Evolutionary conservation across 2,888 invertebrate genomes (phyloP).

Genomic region (Odontothrips loti): DNA sequence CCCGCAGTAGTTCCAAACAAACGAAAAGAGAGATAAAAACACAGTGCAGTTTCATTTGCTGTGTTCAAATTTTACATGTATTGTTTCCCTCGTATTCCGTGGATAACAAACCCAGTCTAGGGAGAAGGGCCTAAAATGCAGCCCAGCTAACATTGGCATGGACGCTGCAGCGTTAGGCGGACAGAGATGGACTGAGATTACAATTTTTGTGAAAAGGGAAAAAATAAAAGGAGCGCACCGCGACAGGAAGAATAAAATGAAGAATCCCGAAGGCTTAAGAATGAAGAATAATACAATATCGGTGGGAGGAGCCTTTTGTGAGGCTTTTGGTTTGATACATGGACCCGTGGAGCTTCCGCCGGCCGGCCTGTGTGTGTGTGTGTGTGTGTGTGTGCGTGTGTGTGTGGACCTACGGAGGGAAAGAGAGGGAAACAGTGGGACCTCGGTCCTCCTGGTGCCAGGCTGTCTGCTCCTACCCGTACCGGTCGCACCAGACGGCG

Average conservation of each 20-base stretch:
- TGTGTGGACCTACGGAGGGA: neutral
- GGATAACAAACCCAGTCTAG: too few species aligned
- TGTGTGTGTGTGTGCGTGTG: constrained; percentile 10
- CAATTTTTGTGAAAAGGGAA: neutral
- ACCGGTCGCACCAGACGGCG: constrained; percentile 9
- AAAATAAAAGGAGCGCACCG: neutral
- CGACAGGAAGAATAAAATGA: neutral
- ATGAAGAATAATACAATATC: constrained; percentile 14
- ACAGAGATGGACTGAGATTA: neutral
- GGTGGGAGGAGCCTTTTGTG: constrained; percentile 23
- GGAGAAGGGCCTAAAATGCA: too few species aligned
- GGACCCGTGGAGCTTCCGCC: constrained; percentile 4
- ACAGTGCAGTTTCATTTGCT: too few species aligned
- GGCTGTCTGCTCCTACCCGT: neutral
- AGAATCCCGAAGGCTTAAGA: neutral
- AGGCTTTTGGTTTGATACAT: constrained; percentile 20
- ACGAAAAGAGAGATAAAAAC: too few species aligned
- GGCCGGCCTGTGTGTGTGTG: neutral
- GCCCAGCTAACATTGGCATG: neutral
- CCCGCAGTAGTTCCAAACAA: too few species aligned
- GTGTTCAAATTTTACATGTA: too few species aligned
- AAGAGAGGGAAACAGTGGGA: neutral
- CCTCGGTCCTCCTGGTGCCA: neutral
- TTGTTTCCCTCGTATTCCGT: too few species aligned
- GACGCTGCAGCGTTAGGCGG: neutral